Evolutionary conservation across 2,797 vertebrate genomes (phyloP).

Genomic region (Coregonus suidteri): DNA sequence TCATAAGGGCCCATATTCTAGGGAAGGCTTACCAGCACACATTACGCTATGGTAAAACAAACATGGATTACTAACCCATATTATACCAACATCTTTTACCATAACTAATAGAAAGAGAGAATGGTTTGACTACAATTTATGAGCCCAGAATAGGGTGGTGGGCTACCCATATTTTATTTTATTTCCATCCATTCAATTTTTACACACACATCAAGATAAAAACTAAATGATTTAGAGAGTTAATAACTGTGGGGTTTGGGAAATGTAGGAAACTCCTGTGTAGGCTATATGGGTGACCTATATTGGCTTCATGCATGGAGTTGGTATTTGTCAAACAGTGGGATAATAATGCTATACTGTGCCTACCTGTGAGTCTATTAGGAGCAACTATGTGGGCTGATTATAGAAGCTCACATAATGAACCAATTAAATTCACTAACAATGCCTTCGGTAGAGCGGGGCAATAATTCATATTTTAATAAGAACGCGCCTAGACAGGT

Average conservation of each 20-base stretch:
- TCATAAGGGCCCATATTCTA: not conserved
- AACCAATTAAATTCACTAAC: conserved; percentile 44
- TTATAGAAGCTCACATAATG: conserved; percentile 43
- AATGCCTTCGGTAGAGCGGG: conserved; percentile 25
- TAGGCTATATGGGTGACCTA: not conserved
- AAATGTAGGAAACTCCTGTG: not conserved
- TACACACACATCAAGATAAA: not conserved
- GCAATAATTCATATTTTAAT: conserved; percentile 42
- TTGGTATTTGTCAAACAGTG: conserved; percentile 11
- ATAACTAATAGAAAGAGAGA: not conserved
- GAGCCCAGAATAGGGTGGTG: not conserved
- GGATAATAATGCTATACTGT: not conserved
- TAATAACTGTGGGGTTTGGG: not conserved
- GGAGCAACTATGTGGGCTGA: conserved; percentile 19
- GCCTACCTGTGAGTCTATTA: conserved; percentile 31
- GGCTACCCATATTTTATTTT: not conserved
- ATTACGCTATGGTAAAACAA: not conserved
- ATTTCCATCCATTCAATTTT: not conserved
- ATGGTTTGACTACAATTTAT: no score
- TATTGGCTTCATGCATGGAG: not conserved
- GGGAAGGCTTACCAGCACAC: not conserved
- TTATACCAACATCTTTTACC: not conserved
- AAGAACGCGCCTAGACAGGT: conserved; percentile 4
- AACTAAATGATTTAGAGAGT: not conserved
- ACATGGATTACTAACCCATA: not conserved